Evolutionary conservation across 2,113 vertebrate species (phyloP).

Genomic region (Jacana jacana): DNA sequence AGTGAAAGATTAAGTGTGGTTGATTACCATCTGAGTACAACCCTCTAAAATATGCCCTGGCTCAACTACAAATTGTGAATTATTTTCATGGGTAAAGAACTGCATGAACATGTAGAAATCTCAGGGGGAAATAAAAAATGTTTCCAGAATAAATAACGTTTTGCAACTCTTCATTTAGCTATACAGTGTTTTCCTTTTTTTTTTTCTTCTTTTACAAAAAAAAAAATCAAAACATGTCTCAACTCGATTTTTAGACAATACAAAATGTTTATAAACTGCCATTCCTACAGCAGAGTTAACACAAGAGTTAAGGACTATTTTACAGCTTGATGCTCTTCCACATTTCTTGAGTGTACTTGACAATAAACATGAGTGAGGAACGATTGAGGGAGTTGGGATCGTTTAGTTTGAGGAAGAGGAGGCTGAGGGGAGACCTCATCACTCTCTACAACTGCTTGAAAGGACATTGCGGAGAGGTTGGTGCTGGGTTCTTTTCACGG

Average conservation of each 20-base stretch:
- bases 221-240: not conserved
- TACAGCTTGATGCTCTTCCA: not conserved
- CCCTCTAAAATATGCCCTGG: not conserved
- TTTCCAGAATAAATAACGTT: not conserved
- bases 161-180: not conserved
- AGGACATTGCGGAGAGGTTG: too few relatives aligned
- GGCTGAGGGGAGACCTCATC: too few relatives aligned
- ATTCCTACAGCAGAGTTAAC: not conserved
- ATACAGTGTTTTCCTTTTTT: not conserved
- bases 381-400: too few relatives aligned
- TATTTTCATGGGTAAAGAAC: not conserved
- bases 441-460: too few relatives aligned
- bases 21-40: not conserved
- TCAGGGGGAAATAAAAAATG: not conserved
- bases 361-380: not conserved
- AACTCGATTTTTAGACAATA: not conserved
- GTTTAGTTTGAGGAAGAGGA: too few relatives aligned
- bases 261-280: not conserved
- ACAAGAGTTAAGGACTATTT: not conserved
- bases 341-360: conserved; percentile 18
- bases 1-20: not conserved
- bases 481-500: too few relatives aligned
- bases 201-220: accelerated
- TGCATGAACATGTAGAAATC: not conserved
- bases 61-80: not conserved